phyloP scores from a whole-genome alignment of 2,797 vertebrate genomes.

The Phyllotis vaccarum region DNA sequence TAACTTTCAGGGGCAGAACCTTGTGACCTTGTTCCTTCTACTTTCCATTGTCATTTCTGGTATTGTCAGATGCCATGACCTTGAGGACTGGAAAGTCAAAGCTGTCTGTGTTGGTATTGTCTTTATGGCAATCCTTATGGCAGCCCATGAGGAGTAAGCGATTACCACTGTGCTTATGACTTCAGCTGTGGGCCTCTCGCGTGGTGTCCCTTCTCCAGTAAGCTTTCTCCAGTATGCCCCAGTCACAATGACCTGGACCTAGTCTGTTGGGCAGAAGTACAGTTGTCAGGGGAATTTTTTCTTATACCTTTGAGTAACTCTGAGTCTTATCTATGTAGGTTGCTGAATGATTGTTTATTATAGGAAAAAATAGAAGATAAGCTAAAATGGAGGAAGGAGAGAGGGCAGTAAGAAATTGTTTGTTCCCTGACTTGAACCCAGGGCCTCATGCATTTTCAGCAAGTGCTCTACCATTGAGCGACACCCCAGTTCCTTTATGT shows the following conservation, averaged over 20 bases:
- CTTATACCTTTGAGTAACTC: not conserved
- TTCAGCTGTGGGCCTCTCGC: not conserved
- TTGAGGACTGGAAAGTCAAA: not conserved
- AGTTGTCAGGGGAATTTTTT: not conserved
- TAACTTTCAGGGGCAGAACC: not conserved
- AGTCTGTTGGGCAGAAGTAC: not conserved
- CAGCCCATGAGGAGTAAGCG: not conserved
- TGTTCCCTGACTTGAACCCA: not conserved
- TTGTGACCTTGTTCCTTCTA: not conserved
- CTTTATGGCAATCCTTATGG: not conserved
- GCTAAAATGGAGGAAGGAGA: not conserved
- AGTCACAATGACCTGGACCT: not conserved
- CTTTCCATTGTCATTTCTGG: not conserved
- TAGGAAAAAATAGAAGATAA: not conserved
- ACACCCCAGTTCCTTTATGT: too few species aligned
- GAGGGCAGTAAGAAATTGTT: not conserved
- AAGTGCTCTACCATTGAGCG: not conserved
- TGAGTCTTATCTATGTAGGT: not conserved
- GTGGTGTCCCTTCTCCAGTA: not conserved
- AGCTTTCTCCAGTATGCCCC: not conserved
- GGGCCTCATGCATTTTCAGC: not conserved
- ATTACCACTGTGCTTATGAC: not conserved
- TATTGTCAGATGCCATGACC: not conserved
- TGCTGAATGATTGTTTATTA: not conserved
- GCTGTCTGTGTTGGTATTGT: not conserved